These are phyloP conservation scores for Tachina fera DNA, from an alignment of 2,888 invertebrate species.

Conservation along the genomic window DNA sequence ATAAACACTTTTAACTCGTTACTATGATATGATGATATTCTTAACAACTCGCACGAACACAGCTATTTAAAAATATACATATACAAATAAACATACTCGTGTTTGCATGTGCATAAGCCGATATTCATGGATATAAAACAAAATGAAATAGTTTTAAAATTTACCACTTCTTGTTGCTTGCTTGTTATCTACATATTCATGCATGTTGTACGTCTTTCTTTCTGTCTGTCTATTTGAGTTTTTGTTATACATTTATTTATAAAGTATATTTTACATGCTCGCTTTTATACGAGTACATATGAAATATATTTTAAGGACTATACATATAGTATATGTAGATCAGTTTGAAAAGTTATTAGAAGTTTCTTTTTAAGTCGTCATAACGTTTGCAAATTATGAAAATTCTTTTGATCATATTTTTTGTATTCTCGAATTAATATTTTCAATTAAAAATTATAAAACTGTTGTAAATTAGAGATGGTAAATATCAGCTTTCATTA, in stretches of 20 bases:
- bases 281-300: not conserved
- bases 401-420: too few species aligned
- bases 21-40: constrained; percentile 46
- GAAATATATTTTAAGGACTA: not conserved
- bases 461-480: too few species aligned
- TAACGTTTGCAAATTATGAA: too few species aligned
- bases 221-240: constrained; percentile 4
- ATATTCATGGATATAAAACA: constrained; percentile 52
- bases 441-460: too few species aligned
- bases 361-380: not conserved
- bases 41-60: constrained; percentile 19
- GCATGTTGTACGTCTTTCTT: not conserved
- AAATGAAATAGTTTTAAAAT: constrained; percentile 52
- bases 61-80: not conserved
- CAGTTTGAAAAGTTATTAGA: not conserved
- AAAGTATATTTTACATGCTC: not conserved
- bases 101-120: constrained; percentile 12
- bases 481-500: too few species aligned
- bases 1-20: constrained; percentile 68
- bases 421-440: too few species aligned
- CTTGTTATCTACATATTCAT: too few species aligned
- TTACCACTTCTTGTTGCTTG: constrained; percentile 61
- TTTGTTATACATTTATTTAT: constrained; percentile 37
- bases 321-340: not conserved
- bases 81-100: not conserved